Evolutionary conservation across 2,888 invertebrate genomes (phyloP), one percentile per base, ranked within the genome.

Genomic region (Troides oblongomaculatus): DNA sequence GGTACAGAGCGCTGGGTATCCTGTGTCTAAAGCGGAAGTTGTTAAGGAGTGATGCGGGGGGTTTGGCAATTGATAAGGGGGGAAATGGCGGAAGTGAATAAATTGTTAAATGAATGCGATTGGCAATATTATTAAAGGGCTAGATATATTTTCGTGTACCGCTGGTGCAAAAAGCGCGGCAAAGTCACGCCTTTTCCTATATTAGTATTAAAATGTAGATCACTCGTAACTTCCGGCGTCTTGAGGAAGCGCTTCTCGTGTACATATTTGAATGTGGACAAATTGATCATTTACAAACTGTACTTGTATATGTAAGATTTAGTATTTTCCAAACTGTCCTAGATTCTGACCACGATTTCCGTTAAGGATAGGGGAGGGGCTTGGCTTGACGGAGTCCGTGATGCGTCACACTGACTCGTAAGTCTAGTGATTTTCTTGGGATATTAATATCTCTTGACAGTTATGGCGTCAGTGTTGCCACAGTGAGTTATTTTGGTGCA

Each of bases 321-420:
- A 81, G 86, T 88, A 88, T 88, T 88, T 88, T 88, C 87, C 85
- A 87, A 88, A 86, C 79, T 87, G 86, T 84, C 84, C 81, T 86
- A 85, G 85, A 79, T 76, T 81, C 82, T 85, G 79, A 82, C 74
- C 77, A 74, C 75, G 74, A 80, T 84, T 81, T 83, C 82, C 71
- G 56, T 63, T 66, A 53, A 56, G 25, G 7, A 2, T 21, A 53
- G n/a, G 25, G 57, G 2, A 23, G 30, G 53, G 64, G 70, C 63
- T 36, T 36, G 50, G 59, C 17, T 66, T 59, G 63, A 3, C 57
- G 59, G 65, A 65, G 67, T 64, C 62, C 61, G 39, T 68, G 62
- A 65, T 63, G 57, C 56, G 70, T 66, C 70, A 70, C 68, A 70
- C 64, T 62, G 25, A 23, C 46, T 46, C 12, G 3, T 46, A 46